A percentile compares a stretch with the other conserved stretches of the same genome.
Evolutionary conservation across 2,888 invertebrate genomes (phyloP).

Genomic region (Leucoptera coffeella): DNA sequence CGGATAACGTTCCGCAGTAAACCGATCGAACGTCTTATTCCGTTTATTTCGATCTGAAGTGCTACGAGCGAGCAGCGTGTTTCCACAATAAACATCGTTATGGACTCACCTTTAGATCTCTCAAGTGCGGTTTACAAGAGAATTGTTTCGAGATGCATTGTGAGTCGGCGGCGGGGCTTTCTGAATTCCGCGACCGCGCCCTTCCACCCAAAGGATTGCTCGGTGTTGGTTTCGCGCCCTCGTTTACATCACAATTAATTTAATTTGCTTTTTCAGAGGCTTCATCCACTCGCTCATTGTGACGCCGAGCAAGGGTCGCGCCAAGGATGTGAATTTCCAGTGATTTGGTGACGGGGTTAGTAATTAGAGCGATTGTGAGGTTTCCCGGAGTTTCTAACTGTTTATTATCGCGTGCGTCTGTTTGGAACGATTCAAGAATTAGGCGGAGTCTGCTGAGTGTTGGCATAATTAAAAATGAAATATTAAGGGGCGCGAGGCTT

Average conservation of each 20-base stretch:
- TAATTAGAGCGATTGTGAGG: slow-evolving; percentile 45
- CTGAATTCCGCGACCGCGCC: slow-evolving; percentile 17
- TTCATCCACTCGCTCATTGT: slow-evolving; percentile 43
- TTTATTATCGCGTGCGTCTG: slow-evolving; percentile 25
- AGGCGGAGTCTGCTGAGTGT: no score
- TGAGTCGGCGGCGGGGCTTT: background rate
- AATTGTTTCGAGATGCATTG: no score
- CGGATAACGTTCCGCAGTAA: slow-evolving; percentile 18
- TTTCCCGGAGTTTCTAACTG: slow-evolving; percentile 40
- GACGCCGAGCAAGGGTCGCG: slow-evolving; percentile 26
- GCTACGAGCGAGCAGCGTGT: slow-evolving; percentile 14
- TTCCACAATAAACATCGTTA: slow-evolving; percentile 25
- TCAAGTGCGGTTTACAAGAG: slow-evolving; percentile 11
- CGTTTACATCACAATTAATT: slow-evolving; percentile 50
- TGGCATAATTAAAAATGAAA: no score
- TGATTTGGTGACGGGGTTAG: slow-evolving; percentile 43
- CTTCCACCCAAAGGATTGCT: no score
- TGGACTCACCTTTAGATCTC: slow-evolving; percentile 19
- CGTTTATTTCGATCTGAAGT: slow-evolving; percentile 17
- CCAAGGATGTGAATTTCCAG: slow-evolving; percentile 45
- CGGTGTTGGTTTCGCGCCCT: no score
- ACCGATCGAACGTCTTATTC: slow-evolving; percentile 31
- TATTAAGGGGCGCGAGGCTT: no score
- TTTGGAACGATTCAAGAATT: slow-evolving; percentile 19
- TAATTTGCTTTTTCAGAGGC: slow-evolving; percentile 51